Base-by-base conservation (phyloP, 2,113 vertebrate genomes). In the Acrocephalus arundinaceus region DNA sequence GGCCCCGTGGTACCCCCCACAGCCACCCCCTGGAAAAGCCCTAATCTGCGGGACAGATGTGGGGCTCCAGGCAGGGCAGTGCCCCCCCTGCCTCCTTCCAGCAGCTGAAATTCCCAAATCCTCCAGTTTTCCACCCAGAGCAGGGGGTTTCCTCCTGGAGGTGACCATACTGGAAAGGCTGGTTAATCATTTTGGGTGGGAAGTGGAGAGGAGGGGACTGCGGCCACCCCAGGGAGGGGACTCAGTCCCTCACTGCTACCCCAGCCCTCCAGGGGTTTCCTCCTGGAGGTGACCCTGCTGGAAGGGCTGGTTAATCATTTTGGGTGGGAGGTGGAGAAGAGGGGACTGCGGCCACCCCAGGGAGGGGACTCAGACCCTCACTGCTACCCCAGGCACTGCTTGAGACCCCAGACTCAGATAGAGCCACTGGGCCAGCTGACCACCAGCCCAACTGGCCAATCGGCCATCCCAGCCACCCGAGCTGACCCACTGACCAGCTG, bases 41-140 rank as follows among this genome's bases (percentile, higher is more conserved):
- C 49, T 23, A 4, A 2, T 7, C 6, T 35, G 30, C 0, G 0
- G 33, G 28, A 33, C 3, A 5, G 15, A 0, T 10, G 39, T 31
- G 54, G 52, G 62, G 3, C 51, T 62, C 52, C 6, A 27, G 54
- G 9, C 10, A 22, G 1, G 5, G 45, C 28, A 78, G 16, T 6
- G 35, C 3, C 6, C 10, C 2, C 21, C 10, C 6, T 1, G 22
- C 9, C 23, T 49, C 43, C 22, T 63, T 49, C 61, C 87, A 81
- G 77, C 35, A 51, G 59, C 55, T 67, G 23, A 20, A 77, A 54
- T 15, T 78, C 76, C 57, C 70, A 89, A 63, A 71, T 80, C 43
- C 77, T 49, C 27, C 21, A 0, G 9, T 59, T 85, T 77, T 39
- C 3, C 7, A 31, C 19, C 24, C 35, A 25, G 57, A 80, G 28